Percentiles rank a stretch among this genome's conserved stretches.
phyloP scores from a whole-genome alignment of 2,113 vertebrate species.

The Balaenoptera acutorostrata region DNA sequence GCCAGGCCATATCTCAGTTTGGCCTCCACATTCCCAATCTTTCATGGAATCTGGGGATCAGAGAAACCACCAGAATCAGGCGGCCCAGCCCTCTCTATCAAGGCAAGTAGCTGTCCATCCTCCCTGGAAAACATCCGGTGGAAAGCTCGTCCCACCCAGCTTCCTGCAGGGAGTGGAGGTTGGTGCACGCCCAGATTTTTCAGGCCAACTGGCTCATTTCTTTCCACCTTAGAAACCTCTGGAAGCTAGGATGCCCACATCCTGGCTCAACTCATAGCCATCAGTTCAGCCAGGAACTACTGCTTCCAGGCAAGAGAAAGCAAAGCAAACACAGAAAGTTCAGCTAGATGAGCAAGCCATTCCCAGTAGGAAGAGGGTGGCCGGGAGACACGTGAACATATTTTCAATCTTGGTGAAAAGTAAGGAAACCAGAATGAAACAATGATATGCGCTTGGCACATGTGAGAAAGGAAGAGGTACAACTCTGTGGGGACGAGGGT shows the following conservation, averaged over 20 bases:
- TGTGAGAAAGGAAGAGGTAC: background rate
- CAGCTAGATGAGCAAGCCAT: background rate
- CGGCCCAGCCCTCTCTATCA: background rate
- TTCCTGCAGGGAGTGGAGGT: background rate
- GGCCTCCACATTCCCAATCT: background rate
- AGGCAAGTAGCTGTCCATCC: background rate
- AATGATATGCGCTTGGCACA: background rate
- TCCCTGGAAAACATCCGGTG: background rate
- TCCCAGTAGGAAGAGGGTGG: background rate
- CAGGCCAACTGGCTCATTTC: background rate
- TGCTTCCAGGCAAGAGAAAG: background rate
- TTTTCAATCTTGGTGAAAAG: background rate
- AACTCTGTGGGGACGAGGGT: fast-evolving
- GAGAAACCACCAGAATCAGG: background rate
- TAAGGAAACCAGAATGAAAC: background rate
- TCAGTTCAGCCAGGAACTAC: background rate
- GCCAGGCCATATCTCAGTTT: background rate
- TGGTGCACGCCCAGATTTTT: background rate
- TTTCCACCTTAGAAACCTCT: background rate
- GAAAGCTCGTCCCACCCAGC: background rate
- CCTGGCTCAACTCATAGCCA: background rate
- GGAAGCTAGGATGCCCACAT: background rate
- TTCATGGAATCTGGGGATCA: background rate
- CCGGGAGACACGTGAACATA: background rate
- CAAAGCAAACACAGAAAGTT: background rate